Percentiles rank a stretch among this genome's conserved stretches.
Evolutionary conservation across 2,113 vertebrate genomes (phyloP).

Genomic region (Hemiscyllium ocellatum): DNA sequence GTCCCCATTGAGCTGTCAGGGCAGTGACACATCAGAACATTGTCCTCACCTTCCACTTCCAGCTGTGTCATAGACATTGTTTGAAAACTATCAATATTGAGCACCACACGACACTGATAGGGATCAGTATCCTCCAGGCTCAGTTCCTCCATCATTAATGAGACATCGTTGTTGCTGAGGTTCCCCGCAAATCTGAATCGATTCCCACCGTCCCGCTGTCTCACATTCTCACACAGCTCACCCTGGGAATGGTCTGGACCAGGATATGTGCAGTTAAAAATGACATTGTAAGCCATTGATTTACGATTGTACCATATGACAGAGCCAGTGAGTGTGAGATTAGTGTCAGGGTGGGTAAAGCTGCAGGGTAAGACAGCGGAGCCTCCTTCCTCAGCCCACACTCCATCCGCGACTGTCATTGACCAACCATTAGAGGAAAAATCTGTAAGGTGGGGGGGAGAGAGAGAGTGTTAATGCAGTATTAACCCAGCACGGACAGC

Average conservation of each 20-base stretch:
- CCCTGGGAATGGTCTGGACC: background rate
- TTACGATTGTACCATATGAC: background rate
- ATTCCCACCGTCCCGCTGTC: background rate
- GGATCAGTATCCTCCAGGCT: background rate
- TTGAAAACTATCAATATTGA: background rate
- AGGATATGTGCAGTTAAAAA: background rate
- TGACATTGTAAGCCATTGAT: rapidly evolving
- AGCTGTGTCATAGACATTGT: rapidly evolving
- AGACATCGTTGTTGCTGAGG: background rate
- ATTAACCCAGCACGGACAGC: background rate
- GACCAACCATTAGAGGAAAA: background rate
- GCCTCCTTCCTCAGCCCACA: background rate
- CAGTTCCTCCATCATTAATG: background rate
- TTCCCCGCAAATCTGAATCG: background rate
- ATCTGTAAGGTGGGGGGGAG: background rate
- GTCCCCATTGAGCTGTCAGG: background rate
- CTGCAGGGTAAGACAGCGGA: background rate
- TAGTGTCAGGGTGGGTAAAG: background rate
- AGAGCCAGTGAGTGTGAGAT: background rate
- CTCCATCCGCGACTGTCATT: background rate
- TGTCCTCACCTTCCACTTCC: background rate
- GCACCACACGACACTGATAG: background rate
- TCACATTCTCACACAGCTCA: background rate
- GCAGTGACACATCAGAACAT: background rate
- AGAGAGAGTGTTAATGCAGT: background rate